Base-by-base conservation (phyloP, 2,797 vertebrate genomes). In the Pelodytes ibericus region DNA sequence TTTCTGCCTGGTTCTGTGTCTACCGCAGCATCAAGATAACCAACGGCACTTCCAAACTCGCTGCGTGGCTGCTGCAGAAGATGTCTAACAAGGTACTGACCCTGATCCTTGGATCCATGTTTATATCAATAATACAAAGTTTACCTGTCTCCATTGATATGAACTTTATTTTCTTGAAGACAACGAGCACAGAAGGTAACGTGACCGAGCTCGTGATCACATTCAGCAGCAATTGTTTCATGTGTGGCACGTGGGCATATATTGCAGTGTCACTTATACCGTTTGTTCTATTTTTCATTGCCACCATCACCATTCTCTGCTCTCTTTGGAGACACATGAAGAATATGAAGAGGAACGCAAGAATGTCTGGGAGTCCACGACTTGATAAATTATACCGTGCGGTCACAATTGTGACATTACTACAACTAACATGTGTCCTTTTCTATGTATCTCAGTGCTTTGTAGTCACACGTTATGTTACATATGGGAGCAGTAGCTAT, bases 351-450 rank as follows among this genome's bases (percentile, higher is more conserved):
- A 30, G 10, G 25, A 57, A 57, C 25, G 22, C 57, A 15, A 15
- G 22, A 33, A 62, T 62, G 2, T 16, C 22, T 62, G 30, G 30
- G 31, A 62, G 33, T 2, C 30, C 59, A 31, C 59, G 18, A 16
- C 24, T 30, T 30, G 58, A 61, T 61, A 61, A 62, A 16, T 62
- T 62, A 33, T 62, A 33, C n/a, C 18, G n/a, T 25, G 59, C 59
- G 13, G 59, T 30, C 2, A 62, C n/a, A 62, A 62, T 30, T n/a
- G 16, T 62, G 18, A 26, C 16, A 20, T 62, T n/a, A 31, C 59
- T 62, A 16, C 59, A 33, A 16, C 0, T 62, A 7, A 7, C 33
- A 9, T 62, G 30, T 13, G 22, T 62, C 7, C 4, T 62, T 10
- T 62, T 20, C 22, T 62, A 62, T 62, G 7, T 20, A 62, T n/a